These are phyloP conservation scores for Limnephilus auricula DNA, from an alignment of 2,888 invertebrate species.

Conservation along the genomic window DNA sequence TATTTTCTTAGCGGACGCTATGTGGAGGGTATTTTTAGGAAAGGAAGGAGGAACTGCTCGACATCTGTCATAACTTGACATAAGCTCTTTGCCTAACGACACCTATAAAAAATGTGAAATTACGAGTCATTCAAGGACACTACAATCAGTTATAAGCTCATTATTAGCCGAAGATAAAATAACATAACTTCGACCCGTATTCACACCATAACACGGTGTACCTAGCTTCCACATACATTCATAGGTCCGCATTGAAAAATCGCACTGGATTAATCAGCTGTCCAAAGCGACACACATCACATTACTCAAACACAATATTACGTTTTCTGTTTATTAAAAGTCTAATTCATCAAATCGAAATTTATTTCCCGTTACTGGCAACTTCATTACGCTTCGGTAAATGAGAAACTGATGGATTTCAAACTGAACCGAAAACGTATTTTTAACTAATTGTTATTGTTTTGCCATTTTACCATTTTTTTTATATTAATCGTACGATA, in stretches of 20 bases:
- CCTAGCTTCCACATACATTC: no score
- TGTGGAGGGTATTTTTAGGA: no score
- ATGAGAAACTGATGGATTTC: background rate
- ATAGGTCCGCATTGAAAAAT: background rate
- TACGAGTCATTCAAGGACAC: no score
- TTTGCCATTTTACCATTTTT: background rate
- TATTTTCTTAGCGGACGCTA: no score
- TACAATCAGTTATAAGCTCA: no score
- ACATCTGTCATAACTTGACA: no score
- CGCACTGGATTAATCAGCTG: background rate
- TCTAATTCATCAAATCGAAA: slow-evolving; percentile 5
- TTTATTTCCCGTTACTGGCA: background rate
- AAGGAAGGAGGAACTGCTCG: no score
- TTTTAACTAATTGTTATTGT: slow-evolving; percentile 2
- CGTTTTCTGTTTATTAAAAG: background rate
- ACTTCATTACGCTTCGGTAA: slow-evolving; percentile 1
- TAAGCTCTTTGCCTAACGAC: no score
- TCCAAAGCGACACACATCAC: background rate
- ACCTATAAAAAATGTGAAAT: no score
- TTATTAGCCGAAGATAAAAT: background rate
- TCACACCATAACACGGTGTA: no score
- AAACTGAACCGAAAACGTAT: background rate
- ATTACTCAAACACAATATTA: background rate
- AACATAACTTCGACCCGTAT: background rate
- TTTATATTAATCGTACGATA: background rate